Conservation (phyloP, 2,113 vertebrate genomes). For the Potamarius usumacintae region DNA sequence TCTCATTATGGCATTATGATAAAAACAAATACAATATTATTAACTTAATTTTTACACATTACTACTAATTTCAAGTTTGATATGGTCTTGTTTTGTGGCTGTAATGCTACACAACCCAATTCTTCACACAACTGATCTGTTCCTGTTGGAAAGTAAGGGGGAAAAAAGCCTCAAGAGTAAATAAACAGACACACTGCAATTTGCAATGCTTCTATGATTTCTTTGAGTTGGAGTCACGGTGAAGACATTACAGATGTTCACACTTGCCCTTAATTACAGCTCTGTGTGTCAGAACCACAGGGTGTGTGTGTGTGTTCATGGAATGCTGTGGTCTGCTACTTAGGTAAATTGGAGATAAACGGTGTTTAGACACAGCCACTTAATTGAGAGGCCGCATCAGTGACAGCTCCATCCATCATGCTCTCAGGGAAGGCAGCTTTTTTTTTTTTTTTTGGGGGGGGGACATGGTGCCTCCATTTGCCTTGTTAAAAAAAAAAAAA, state of each 20-base stretch:
- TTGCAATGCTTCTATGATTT: not conserved
- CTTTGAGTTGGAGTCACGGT: not conserved
- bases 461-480: slow-evolving; percentile 18
- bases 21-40: not conserved
- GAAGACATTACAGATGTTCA: slow-evolving; percentile 42
- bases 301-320: slow-evolving; percentile 1
- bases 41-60: not conserved
- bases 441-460: slow-evolving; percentile 31
- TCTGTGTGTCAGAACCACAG: slow-evolving; percentile 15
- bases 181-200: slow-evolving; percentile 25
- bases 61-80: not conserved
- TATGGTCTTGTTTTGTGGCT: not conserved
- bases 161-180: slow-evolving; percentile 27
- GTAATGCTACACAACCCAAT: not conserved
- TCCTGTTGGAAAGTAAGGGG: not conserved
- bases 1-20: not conserved
- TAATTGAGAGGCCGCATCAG: slow-evolving; percentile 53
- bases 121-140: not conserved
- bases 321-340: slow-evolving; percentile 55
- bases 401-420: slow-evolving; percentile 66
- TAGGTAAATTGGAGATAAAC: slow-evolving; percentile 52
- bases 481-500: slow-evolving; percentile 26
- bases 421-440: slow-evolving; percentile 30
- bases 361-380: slow-evolving; percentile 60
- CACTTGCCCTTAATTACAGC: slow-evolving; percentile 31